Evolutionary conservation across 2,888 invertebrate genomes (phyloP), one percentile per base, ranked within the genome.

Genomic region (Exocentrus adspersus): DNA sequence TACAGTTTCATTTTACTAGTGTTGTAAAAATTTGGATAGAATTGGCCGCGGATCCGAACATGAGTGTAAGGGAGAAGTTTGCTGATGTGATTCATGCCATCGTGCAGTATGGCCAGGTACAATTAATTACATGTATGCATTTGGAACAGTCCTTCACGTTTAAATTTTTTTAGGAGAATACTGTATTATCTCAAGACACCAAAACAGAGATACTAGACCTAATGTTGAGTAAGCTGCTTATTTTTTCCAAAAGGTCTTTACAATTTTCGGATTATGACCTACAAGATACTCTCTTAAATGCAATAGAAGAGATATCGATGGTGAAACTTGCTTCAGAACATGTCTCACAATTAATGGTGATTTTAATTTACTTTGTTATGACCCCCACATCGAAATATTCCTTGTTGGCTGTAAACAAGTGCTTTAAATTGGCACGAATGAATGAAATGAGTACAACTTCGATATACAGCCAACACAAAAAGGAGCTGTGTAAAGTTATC

Each of bases 391-490:
- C 89, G 50, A 83, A 84, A 32, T 82, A 86, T 20, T 83, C 85
- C 5, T 83, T 87, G 1, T 86, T 87, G 73, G 89, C 90, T 9
- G 84, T 85, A 0, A 83, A 86, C 6, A 86, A 85, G 70, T 82
- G 88, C 21, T 83, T 85, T 72, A 86, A 88, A 70, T 82, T 90
- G 7, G 87, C 89, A 10, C 84, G 85, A 73, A 81, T 79, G 14
- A 85, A 87, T 50, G 83, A 84, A 0, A 83, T 84, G 42, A 86
- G 86, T 0, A 85, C 87, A 0, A 86, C 87, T 70, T 56, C 28
- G 16, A 82, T 90, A 5, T 91, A 89, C 71, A 85, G 85, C 53
- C 84, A 87, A 74, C 88, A 89, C 75, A 88, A 88, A 75, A 87
- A 86, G 67, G 87, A 89, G 75, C 85, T 86, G 64, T 88, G 87